These are phyloP conservation scores for Drosophila pseudotalamancana DNA, from an alignment of 2,888 invertebrate species.

Conservation along the genomic window DNA sequence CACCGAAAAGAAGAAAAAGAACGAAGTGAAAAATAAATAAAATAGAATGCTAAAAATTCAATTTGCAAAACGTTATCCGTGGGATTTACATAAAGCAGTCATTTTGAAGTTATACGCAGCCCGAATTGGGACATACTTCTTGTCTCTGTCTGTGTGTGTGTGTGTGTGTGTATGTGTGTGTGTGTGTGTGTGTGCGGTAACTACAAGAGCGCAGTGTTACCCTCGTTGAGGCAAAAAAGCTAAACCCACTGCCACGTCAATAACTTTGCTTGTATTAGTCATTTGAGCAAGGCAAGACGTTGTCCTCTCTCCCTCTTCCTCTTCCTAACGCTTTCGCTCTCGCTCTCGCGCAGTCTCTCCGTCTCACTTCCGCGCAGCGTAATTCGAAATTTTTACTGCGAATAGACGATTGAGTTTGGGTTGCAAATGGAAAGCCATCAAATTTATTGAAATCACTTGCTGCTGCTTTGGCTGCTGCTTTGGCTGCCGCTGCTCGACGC, in stretches of 20 bases:
- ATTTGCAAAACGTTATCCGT: constrained; percentile 83
- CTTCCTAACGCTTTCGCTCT: constrained; percentile 5
- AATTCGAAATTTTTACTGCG: constrained; percentile 78
- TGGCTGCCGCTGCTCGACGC: constrained; percentile 17
- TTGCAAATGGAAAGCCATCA: constrained; percentile 83
- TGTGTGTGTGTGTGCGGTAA: constrained; percentile 17
- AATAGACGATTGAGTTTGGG: constrained; percentile 80
- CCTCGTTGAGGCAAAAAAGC: constrained; percentile 65
- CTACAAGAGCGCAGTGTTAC: constrained; percentile 50
- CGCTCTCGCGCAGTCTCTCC: constrained; percentile 2
- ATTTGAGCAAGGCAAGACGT: constrained; percentile 64
- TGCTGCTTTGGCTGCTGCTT: constrained; percentile 42
- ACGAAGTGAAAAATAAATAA: constrained; percentile 77
- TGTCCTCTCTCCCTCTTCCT: constrained; percentile 9
- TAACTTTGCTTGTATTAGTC: constrained; percentile 80
- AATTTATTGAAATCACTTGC: constrained; percentile 84
- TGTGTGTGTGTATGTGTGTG: constrained; percentile 17
- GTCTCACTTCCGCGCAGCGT: constrained; percentile 51
- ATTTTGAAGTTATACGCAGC: constrained; percentile 82
- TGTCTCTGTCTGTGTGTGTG: constrained; percentile 19
- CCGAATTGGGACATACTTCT: constrained; percentile 63
- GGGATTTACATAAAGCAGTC: constrained; percentile 83
- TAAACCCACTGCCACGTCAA: constrained; percentile 75
- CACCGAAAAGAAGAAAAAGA: constrained; percentile 24
- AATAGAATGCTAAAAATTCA: constrained; percentile 82